Evolutionary conservation across 2,113 vertebrate species (phyloP).

Genomic region (Dolichallabes microphthalmus): DNA sequence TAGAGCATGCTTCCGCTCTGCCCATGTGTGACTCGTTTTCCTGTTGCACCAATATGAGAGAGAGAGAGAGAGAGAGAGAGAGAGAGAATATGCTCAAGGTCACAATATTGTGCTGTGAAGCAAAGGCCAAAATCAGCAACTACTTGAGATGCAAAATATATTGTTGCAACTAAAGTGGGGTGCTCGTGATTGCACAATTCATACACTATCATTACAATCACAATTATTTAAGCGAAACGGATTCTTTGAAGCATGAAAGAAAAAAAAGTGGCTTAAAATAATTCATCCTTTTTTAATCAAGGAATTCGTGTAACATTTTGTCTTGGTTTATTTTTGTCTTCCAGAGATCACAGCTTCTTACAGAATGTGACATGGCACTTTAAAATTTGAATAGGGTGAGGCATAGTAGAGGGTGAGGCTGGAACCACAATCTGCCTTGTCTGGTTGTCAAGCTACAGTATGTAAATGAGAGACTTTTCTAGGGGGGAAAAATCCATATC

Average conservation of each 20-base stretch:
- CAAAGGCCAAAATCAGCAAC: neutral
- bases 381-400: constrained; percentile 69
- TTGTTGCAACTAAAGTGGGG: neutral
- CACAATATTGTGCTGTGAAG: neutral
- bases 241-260: neutral
- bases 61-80: neutral
- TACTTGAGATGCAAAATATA: neutral
- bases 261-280: neutral
- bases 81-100: neutral
- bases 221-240: neutral
- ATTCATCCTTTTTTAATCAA: too few relatives aligned
- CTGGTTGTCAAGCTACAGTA: constrained; percentile 31
- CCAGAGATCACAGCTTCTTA: neutral
- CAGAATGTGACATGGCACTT: neutral
- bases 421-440: constrained; percentile 37
- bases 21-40: constrained; percentile 56
- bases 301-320: neutral
- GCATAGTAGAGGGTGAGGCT: constrained; percentile 51
- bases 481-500: too few relatives aligned
- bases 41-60: constrained; percentile 14
- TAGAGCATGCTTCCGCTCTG: constrained; percentile 64
- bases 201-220: neutral
- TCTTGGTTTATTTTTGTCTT: neutral
- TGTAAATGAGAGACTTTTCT: constrained; percentile 47
- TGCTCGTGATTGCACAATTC: neutral